Evolutionary conservation across 2,113 vertebrate genomes (phyloP), one percentile per base, ranked within the genome.

Genomic region (Cryptomyrus ogoouensis): DNA sequence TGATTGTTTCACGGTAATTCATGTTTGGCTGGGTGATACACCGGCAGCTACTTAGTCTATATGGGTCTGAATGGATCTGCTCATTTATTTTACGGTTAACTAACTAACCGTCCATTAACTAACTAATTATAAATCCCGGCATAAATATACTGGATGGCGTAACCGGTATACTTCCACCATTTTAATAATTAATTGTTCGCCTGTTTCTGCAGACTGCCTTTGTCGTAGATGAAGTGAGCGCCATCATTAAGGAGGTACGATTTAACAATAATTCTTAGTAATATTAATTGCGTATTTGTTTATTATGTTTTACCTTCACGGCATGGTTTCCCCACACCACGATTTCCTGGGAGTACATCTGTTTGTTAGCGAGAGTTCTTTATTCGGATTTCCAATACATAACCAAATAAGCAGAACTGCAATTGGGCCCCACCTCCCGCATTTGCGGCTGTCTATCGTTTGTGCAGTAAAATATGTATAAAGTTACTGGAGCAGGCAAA

Each of bases 221-320:
- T 92, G 94, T 97, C 47, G 97, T 97, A 24, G 98, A 99, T 89
- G 98, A 99, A 95, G 97, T 99, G 90, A 98, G 95, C 94, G 94
- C 95, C 94, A 97, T 99, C 83, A 97, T 99, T 39, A 98, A 97
- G 94, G 97, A 99, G 97, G 98, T 99, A 95, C 89, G 77, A 47
- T 47, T 42, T 39, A 85, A 44, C 3, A 24, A 21, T 8, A 44
- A 46, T 49, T 47, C 24, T 80, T 17, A 42, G 35, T 80, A 35
- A 42, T 39, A 77, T 42, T 39, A 80, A 17, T 19, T 17, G 31
- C 13, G 35, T n/a, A 42, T 42, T 39, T 80, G 13, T 8, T 42
- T 42, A 77, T 39, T 1, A 17, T 77, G 1, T 42, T 80, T 31
- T 70, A 70, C 15, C 17, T 17, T 80, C 13, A 80, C 35, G 39